These are phyloP conservation scores for Ashinkailepas kermadecensis DNA, from an alignment of 2,888 invertebrate genomes.

Conservation along the genomic window DNA sequence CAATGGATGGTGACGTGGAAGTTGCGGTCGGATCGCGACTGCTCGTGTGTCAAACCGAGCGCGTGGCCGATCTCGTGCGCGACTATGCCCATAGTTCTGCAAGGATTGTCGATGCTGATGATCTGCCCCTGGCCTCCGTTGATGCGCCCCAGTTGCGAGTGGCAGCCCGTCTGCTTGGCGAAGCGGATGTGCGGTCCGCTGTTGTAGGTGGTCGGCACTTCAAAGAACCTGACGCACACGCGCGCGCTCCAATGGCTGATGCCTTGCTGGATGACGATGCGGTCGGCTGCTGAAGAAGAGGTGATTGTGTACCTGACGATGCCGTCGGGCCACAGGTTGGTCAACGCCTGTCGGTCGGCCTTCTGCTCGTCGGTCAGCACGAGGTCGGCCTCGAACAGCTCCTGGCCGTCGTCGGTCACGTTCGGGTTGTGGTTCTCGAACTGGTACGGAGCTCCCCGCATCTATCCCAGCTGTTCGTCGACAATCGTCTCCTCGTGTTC, in stretches of 20 bases:
- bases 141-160: neutral
- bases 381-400: neutral
- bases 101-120: neutral
- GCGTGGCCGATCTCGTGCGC: constrained; percentile 29
- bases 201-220: neutral
- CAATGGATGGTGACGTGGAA: neutral
- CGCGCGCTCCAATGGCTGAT: neutral
- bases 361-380: neutral
- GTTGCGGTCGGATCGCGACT: constrained; percentile 23
- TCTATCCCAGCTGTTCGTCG: neutral
- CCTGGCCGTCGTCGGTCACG: neutral
- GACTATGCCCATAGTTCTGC: constrained; percentile 12
- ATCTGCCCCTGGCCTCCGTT: neutral
- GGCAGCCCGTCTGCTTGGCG: neutral
- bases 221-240: neutral
- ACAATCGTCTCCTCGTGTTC: too few species aligned
- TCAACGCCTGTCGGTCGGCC: neutral
- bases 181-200: neutral
- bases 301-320: neutral
- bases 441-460: neutral
- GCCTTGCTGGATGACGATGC: neutral
- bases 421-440: neutral
- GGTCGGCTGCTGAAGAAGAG: neutral
- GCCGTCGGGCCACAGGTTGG: neutral
- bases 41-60: constrained; percentile 27